Base-by-base conservation (phyloP, 2,797 vertebrate species). In the Ataeniobius toweri region DNA sequence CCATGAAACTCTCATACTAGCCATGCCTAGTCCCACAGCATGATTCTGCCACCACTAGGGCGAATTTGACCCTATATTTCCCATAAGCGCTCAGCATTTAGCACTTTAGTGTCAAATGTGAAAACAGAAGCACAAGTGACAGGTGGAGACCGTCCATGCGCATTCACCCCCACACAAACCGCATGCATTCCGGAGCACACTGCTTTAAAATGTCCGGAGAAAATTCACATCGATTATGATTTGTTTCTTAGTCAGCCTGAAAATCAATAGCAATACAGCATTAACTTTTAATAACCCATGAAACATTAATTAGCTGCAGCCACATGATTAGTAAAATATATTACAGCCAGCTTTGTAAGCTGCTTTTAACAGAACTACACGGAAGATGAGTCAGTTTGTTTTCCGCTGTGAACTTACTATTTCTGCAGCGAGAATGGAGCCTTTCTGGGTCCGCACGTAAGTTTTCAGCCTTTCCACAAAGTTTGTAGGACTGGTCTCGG, bases 371-470 rank as follows among this genome's bases (percentile, higher is more conserved):
- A 36, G 9, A 68, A 26, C 18, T 0, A 0, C 13, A 18, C 16
- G 16, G 8, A 3, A 51, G 0, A 39, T 18, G 50, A 28, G 10
- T 28, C 58, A 61, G 16, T 36, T 13, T 7, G n/a, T 36, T 14
- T 13, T 1, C 10, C 3, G 1, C 55, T 7, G 41, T 63, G 16
- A 36, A 95, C 95, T 95, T 83, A 96, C 95, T 46, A 95, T 95
- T 87, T 96, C 95, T 65, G 86, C 87, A 0, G 87, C 24, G 50
- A 96, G 88, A 73, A 95, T 93, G 0, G 78, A 51, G 0, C 95
- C 95, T 84, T 96, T 96, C 12, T 71, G 91, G 63, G 95, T 96
- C 75, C 59, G 89, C 81, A 91, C 77, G 81, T 96, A 96, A 53
- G 24, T 87, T 74, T 89, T 92, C 69, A 95, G 67, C 80, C 78